Percentiles rank a stretch among this genome's conserved stretches.
phyloP scores from a whole-genome alignment of 2,888 invertebrate species.

The Amiota communis region DNA sequence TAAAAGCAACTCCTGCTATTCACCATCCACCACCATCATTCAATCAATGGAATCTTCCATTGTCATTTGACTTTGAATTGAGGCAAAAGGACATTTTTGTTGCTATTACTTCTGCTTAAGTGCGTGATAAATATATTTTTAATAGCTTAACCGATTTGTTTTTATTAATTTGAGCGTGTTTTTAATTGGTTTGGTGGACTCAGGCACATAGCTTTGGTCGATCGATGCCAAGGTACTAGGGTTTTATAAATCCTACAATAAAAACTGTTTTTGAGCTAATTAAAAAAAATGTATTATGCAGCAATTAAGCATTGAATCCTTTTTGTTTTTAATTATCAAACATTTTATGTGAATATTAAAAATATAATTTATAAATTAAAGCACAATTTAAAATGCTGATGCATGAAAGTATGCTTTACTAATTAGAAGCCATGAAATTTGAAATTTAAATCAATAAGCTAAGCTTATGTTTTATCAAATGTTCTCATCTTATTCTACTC shows the following conservation, averaged over 20 bases:
- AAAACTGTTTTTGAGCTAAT: no score
- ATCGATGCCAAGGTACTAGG: no score
- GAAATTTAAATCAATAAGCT: conserved; percentile 20
- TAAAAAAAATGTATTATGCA: no score
- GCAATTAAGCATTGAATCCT: no score
- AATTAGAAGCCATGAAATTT: conserved; percentile 1
- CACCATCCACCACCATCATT: no score
- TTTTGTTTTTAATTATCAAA: no score
- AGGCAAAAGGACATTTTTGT: conserved; percentile 9
- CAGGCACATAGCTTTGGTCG: no score
- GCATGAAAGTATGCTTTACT: background rate
- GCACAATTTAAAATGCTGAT: background rate
- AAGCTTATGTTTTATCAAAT: conserved; percentile 55
- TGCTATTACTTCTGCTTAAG: conserved; percentile 14
- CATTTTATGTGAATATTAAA: background rate
- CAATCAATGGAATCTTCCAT: no score
- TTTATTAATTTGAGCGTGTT: conserved; percentile 27
- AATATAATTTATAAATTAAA: background rate
- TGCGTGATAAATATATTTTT: conserved; percentile 31
- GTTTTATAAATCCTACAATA: no score
- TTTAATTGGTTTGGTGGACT: conserved; percentile 1
- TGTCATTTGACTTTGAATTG: background rate
- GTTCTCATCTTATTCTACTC: conserved; percentile 46
- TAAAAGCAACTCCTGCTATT: background rate
- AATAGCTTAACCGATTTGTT: conserved; percentile 11